Evolutionary conservation across 1,140 invertebrate genomes (phyloP).

Genomic region (Drosophila saltans): DNA sequence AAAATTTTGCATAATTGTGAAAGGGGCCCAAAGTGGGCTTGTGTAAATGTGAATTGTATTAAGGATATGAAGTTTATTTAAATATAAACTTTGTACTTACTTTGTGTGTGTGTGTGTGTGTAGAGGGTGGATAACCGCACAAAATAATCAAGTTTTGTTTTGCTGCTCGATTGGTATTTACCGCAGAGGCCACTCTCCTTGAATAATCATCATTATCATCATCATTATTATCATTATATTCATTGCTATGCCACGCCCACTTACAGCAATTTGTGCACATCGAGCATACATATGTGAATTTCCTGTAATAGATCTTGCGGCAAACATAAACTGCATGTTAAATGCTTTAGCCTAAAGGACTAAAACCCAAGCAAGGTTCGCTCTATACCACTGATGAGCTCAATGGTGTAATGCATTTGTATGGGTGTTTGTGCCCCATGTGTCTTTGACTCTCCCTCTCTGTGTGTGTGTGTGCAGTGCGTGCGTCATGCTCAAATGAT

Average conservation of each 20-base stretch:
- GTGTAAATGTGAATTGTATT: too few species aligned
- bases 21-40: neutral
- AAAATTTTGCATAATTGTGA: conserved; percentile 15
- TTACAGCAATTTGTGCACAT: conserved; percentile 23
- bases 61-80: neutral
- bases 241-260: neutral
- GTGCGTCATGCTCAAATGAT: conserved; percentile 79
- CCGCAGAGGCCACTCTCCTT: conserved; percentile 15
- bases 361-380: conserved; percentile 26
- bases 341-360: conserved; percentile 71
- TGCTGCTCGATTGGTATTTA: conserved; percentile 30
- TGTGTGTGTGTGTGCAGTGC: conserved; percentile 46
- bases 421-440: conserved; percentile 32
- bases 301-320: conserved; percentile 71
- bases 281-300: conserved; percentile 23
- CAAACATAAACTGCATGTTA: conserved; percentile 81
- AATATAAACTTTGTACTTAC: conserved; percentile 6
- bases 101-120: too few species aligned
- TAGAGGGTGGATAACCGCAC: conserved; percentile 1
- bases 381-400: conserved; percentile 42
- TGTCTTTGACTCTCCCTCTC: neutral
- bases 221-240: neutral
- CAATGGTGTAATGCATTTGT: conserved; percentile 59
- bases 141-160: conserved; percentile 32
- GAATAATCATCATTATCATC: conserved; percentile 8